A percentile compares a stretch with the other conserved stretches of the same genome.
Conservation (phyloP, 2,113 vertebrate genomes). For the Vulpes lagopus region DNA sequence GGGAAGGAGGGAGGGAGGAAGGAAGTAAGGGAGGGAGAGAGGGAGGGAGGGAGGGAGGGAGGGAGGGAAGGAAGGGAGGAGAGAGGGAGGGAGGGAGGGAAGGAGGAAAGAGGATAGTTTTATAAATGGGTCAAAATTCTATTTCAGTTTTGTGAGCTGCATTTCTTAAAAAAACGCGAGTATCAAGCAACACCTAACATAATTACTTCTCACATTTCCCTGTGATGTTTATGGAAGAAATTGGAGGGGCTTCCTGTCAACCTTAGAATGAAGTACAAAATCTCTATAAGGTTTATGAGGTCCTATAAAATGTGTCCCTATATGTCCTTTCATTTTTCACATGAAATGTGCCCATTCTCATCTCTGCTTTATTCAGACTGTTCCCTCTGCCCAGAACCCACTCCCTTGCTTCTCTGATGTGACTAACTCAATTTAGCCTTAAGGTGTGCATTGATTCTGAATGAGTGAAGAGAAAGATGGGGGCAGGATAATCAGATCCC, state of each 20-base stretch:
- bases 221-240: neutral
- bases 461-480: neutral
- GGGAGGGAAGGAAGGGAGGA: neutral
- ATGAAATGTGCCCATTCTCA: neutral
- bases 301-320: neutral
- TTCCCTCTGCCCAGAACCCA: neutral
- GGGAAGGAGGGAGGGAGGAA: too few relatives aligned
- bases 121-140: neutral
- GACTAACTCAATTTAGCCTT: neutral
- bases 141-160: neutral
- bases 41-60: fast-evolving
- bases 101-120: neutral
- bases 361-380: neutral
- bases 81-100: too few relatives aligned
- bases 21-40: too few relatives aligned
- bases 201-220: neutral
- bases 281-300: neutral
- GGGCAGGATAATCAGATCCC: neutral
- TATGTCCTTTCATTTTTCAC: neutral
- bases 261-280: neutral
- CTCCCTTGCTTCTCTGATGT: neutral
- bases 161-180: conserved; percentile 36
- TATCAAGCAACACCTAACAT: neutral
- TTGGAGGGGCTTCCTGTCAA: neutral
- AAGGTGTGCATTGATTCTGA: neutral